Base-by-base conservation (phyloP, 1,140 invertebrate species). In the Aporrectodea caliginosa region DNA sequence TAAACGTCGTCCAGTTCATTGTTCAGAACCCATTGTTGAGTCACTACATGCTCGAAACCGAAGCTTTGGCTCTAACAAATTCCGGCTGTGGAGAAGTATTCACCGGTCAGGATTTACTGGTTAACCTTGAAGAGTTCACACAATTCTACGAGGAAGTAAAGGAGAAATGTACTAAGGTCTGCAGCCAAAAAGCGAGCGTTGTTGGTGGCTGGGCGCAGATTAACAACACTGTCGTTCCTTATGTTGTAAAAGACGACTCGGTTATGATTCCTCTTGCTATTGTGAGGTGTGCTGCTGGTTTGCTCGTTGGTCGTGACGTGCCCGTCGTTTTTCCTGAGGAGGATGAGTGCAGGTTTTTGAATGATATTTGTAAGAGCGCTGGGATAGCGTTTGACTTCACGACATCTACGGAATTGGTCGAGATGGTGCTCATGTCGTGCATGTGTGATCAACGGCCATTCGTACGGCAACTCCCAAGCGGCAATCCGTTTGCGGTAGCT, bases 191-290 rank as follows among this genome's bases (percentile, higher is more conserved):
- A 58, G 6, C 43, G 70, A 32, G 58, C 58, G 34, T 75, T 16
- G 12, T 6, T 27, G 75, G 75, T 27, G 75, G 75, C 6, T 77
- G 75, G 75, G 33, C 29, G 34, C 75, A 77, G 75, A 33, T 77
- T n/a, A 77, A 77, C 75, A 77, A 77, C 33, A 77, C 35, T 35
- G 75, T 77, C 35, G 30, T 77, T 58, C 75, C 75, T 16, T 77
- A 71, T 35, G 75, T 77, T 2, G 27, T 68, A 6, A 32, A 35
- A 16, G 27, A 77, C 35, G 27, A 29, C 22, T 16, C 27, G n/a
- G 58, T 72, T 16, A 68, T 77, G 35, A 30, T 77, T 16, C 34
- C 75, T 16, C 58, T 77, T 16, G 2, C 22, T 6, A 35, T 77
- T 16, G 27, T 77, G 16, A 2, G 32, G 16, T 69, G 33, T 31